Evolutionary conservation across 2,888 invertebrate genomes (phyloP).

Genomic region (Graphium colonna): DNA sequence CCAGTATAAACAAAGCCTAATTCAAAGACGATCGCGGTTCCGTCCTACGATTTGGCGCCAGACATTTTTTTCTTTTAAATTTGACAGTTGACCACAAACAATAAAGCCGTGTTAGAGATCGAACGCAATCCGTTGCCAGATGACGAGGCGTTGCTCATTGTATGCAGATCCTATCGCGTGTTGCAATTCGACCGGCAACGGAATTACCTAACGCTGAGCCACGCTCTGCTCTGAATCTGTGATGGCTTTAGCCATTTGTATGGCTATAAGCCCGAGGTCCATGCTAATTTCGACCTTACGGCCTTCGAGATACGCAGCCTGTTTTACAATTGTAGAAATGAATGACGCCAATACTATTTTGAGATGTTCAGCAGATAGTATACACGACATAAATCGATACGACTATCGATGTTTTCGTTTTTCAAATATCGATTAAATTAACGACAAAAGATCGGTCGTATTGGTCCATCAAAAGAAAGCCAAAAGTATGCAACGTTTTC

Average conservation of each 20-base stretch:
- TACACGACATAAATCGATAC: not conserved
- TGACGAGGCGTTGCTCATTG: conserved; percentile 40
- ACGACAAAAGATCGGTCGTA: no score
- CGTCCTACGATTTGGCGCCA: not conserved
- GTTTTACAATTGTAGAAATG: conserved; percentile 30
- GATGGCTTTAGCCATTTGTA: conserved; percentile 51
- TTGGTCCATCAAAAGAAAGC: no score
- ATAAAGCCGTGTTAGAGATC: conserved; percentile 11
- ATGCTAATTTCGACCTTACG: conserved; percentile 51
- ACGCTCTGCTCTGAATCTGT: conserved; percentile 51
- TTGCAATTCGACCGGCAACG: conserved; percentile 46
- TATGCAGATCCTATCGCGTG: conserved; percentile 48
- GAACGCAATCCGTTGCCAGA: conserved; percentile 31
- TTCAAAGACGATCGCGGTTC: no score
- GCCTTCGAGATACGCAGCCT: conserved; percentile 46
- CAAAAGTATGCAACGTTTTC: no score
- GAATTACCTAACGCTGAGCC: conserved; percentile 54
- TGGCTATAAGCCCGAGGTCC: conserved; percentile 39
- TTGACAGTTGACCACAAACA: not conserved
- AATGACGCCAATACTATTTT: conserved; percentile 14
- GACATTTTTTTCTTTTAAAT: not conserved
- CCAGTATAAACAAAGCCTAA: conserved; percentile 27
- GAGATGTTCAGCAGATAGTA: not conserved
- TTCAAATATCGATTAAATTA: not conserved
- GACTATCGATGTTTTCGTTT: not conserved